Evolutionary conservation across 2,888 invertebrate genomes (phyloP), one percentile per base, ranked within the genome.

Genomic region (Stenchaetothrips biformis): DNA sequence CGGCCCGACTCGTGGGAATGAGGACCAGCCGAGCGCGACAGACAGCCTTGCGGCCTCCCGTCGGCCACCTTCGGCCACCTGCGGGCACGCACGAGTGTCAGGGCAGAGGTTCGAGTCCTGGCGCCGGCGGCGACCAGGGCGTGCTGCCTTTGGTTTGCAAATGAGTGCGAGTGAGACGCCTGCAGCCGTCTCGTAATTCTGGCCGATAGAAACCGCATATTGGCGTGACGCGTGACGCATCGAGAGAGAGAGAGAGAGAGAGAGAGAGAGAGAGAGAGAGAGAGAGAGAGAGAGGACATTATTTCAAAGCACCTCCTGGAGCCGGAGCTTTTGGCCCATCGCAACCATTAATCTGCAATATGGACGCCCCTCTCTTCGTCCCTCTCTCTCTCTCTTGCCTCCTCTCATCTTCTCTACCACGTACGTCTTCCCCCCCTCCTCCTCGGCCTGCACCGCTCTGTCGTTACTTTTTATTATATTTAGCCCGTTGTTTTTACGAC

Each of bases 11-110:
- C 67, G 67, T 74, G 67, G 67, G 67, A 74, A 74, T 25, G 37
- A 37, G 37, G 37, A 37, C 37, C 37, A 37, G 37, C 37, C 37
- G 2, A 37, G 37, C 37, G 37, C 37, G 37, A 37, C 67, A 67
- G 79, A 37, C 79, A 59, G 59, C 4, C 37, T 37, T 37, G 11
- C 62, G 53, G 62, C 0, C 37, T 4, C 6, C 79, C 37, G 79
- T 9, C 37, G 37, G 37, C 37, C 37, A 37, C 37, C 37, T 37
- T 4, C 37, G 37, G 37, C 2, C 37, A 37, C 37, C 37, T 53
- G 53, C 67, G 81, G 81, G 81, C 79, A 78, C 78, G 80, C 80
- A 81, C 80, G 80, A 81, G 79, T 79, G 48, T 77, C 79, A 79
- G 37, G 4, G 37, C 79, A 79, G 37, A 37, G 37, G 37, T 37